phyloP scores from a whole-genome alignment of 2,888 invertebrate species.

The Monochamus alternatus region DNA sequence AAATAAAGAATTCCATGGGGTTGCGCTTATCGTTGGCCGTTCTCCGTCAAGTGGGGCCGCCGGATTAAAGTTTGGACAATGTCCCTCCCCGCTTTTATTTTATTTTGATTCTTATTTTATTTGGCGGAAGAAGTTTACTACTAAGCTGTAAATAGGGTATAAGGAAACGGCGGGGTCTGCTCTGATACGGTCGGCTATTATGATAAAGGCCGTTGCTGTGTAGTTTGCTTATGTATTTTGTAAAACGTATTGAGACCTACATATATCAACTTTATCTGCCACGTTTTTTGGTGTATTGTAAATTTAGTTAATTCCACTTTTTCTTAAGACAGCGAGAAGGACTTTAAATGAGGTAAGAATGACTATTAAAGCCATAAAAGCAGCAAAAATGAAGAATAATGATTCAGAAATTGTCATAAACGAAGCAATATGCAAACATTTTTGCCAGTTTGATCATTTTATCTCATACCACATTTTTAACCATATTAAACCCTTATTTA shows the following conservation, averaged over 20 bases:
- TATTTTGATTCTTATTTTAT: slow-evolving; percentile 66
- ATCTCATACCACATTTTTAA: too few species aligned
- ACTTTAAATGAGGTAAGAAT: too few species aligned
- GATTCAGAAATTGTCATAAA: too few species aligned
- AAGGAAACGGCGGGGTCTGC: slow-evolving; percentile 35
- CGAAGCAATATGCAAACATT: too few species aligned
- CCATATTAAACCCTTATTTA: too few species aligned
- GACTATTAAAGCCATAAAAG: too few species aligned
- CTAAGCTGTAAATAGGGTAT: slow-evolving; percentile 44
- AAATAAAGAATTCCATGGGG: slow-evolving; percentile 26
- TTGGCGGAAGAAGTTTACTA: slow-evolving; percentile 61
- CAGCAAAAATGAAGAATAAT: too few species aligned
- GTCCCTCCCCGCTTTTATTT: slow-evolving; percentile 62
- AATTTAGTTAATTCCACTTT: too few species aligned
- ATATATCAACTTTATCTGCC: not conserved
- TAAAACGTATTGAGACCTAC: not conserved
- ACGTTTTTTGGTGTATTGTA: too few species aligned
- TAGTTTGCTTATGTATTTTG: slow-evolving; percentile 8
- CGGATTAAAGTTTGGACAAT: slow-evolving; percentile 56
- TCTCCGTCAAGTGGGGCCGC: slow-evolving; percentile 38
- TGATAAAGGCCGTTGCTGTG: slow-evolving; percentile 17
- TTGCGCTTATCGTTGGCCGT: slow-evolving; percentile 44
- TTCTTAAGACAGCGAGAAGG: too few species aligned
- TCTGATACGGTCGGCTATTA: slow-evolving; percentile 25
- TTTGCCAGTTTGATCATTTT: too few species aligned